Conservation (phyloP, 2,113 vertebrate genomes). For the Eleginops maclovinus region DNA sequence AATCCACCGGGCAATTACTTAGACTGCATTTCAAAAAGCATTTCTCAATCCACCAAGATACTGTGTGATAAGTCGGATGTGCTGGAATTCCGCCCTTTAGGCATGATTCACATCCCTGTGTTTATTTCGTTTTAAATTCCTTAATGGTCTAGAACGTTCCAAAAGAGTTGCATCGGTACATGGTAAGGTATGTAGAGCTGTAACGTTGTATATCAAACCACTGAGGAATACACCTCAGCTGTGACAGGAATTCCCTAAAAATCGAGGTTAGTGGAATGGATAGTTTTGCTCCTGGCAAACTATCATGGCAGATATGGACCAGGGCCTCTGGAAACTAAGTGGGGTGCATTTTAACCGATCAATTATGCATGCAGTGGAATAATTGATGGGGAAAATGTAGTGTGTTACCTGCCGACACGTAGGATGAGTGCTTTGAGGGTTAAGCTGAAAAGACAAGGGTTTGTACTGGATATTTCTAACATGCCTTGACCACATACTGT, state of each 20-base stretch:
- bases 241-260: conserved; percentile 44
- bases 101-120: background rate
- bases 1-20: conserved; percentile 43
- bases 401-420: conserved; percentile 70
- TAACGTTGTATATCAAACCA: conserved; percentile 23
- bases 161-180: background rate
- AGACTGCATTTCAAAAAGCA: conserved; percentile 40
- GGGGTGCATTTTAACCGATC: conserved; percentile 74
- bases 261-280: conserved; percentile 61
- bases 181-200: background rate
- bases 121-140: background rate
- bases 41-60: conserved; percentile 21
- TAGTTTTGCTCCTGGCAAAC: conserved; percentile 73
- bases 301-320: conserved; percentile 73
- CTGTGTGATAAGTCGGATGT: background rate
- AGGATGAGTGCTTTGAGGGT: conserved; percentile 63
- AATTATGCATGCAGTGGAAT: conserved; percentile 79
- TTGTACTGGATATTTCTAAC: conserved; percentile 8
- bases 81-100: background rate
- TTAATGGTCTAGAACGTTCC: background rate
- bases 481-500: conserved; percentile 2
- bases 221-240: conserved; percentile 23
- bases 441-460: conserved; percentile 57
- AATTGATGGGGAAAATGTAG: conserved; percentile 79
- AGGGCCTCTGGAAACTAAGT: conserved; percentile 64